Conservation (phyloP, 2,113 vertebrate genomes). For the Cacatua alba region DNA sequence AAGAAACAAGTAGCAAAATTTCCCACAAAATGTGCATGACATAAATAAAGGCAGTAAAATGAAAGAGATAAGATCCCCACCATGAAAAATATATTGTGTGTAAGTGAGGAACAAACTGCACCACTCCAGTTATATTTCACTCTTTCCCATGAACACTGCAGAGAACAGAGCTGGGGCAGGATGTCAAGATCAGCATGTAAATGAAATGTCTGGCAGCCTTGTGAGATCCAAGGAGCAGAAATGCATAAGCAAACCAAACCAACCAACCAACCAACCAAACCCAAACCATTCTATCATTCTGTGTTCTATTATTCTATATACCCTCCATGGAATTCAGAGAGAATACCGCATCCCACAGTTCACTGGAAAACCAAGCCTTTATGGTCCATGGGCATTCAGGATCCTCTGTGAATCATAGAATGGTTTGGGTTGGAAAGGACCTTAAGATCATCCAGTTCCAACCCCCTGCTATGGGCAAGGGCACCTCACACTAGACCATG, state of each 20-base stretch:
- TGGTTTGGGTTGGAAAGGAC: background rate
- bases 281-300: background rate
- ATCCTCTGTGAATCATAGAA: background rate
- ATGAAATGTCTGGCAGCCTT: background rate
- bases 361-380: background rate
- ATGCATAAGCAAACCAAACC: background rate
- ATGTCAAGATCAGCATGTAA: background rate
- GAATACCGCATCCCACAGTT: background rate
- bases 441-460: background rate
- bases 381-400: too few relatives aligned
- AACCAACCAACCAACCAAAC: background rate
- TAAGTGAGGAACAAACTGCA: background rate
- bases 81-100: slow-evolving; percentile 6
- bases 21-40: background rate
- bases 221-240: background rate
- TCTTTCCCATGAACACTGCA: background rate
- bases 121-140: background rate
- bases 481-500: background rate
- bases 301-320: background rate
- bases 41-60: background rate
- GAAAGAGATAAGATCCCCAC: background rate
- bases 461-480: background rate
- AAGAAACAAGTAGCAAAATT: background rate
- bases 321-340: background rate
- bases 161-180: background rate